These are phyloP conservation scores for Lumbricus terrestris DNA, from an alignment of 2,888 invertebrate species.

Conservation along the genomic window DNA sequence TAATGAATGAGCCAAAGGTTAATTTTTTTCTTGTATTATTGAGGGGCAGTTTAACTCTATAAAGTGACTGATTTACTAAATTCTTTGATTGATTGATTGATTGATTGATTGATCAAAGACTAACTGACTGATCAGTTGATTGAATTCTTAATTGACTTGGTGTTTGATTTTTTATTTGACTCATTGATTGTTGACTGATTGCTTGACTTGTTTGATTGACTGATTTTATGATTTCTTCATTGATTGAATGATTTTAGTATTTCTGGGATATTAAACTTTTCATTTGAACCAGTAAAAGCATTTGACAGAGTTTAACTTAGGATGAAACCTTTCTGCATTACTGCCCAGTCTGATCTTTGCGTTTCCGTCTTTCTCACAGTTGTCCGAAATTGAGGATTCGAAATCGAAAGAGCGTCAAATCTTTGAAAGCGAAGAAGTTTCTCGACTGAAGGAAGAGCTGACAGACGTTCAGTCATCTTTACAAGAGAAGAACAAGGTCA, in stretches of 20 bases:
- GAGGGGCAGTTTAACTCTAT: background rate
- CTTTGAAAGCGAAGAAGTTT: background rate
- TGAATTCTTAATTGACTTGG: background rate
- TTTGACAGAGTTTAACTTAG: background rate
- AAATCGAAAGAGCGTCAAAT: background rate
- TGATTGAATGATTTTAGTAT: background rate
- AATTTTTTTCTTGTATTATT: background rate
- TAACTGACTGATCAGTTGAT: background rate
- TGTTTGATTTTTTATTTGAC: too few relatives aligned
- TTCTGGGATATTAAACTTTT: background rate
- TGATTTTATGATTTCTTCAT: background rate
- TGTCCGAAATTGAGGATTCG: background rate
- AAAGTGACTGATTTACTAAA: background rate
- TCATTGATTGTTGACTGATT: too few relatives aligned
- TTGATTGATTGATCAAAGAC: background rate
- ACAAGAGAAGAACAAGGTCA: background rate
- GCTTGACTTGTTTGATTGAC: background rate
- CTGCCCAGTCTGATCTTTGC: background rate
- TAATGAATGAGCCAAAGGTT: too few relatives aligned
- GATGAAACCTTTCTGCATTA: background rate
- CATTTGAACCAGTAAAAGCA: background rate
- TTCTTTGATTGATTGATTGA: too few relatives aligned
- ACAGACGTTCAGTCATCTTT: background rate
- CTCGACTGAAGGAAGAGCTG: slow-evolving; percentile 13
- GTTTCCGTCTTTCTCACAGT: background rate